These are phyloP conservation scores for Lasioglossum marginatum DNA, from an alignment of 2,888 invertebrate species.

Conservation along the genomic window DNA sequence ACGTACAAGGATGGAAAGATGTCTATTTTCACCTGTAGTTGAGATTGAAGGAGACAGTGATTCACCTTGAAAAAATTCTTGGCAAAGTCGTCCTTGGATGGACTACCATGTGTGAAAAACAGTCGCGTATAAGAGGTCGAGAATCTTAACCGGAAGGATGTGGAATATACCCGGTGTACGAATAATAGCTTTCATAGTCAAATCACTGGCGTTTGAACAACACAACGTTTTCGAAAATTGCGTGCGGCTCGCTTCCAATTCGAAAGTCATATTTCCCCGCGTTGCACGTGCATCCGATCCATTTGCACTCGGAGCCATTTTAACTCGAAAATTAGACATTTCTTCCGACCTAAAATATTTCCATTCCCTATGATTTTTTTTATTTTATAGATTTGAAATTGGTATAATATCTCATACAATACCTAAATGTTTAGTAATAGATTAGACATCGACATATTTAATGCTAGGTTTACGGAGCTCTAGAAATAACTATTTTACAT, in stretches of 20 bases:
- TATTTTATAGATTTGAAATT: no score
- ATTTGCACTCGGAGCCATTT: no score
- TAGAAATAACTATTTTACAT: no score
- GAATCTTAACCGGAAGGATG: conserved; percentile 63
- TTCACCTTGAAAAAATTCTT: conserved; percentile 79
- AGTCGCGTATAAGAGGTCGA: conserved; percentile 53
- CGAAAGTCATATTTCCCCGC: not conserved
- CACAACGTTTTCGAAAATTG: not conserved
- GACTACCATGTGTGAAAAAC: conserved; percentile 57
- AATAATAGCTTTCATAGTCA: conserved; percentile 3
- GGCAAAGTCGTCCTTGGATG: conserved; percentile 74
- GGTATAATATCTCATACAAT: no score
- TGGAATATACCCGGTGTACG: conserved; percentile 37
- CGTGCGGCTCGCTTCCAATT: not conserved
- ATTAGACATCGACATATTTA: no score
- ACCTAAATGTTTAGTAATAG: no score
- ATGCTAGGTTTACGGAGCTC: no score
- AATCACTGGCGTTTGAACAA: not conserved
- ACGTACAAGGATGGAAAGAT: conserved; percentile 3
- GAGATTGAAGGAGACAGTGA: conserved; percentile 68
- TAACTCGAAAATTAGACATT: no score
- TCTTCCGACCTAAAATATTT: no score
- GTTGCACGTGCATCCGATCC: not conserved
- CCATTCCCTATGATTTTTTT: no score
- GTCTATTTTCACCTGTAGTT: conserved; percentile 49